Evolutionary conservation across 2,888 invertebrate species (phyloP).

Genomic region (Cynaeus angustus): DNA sequence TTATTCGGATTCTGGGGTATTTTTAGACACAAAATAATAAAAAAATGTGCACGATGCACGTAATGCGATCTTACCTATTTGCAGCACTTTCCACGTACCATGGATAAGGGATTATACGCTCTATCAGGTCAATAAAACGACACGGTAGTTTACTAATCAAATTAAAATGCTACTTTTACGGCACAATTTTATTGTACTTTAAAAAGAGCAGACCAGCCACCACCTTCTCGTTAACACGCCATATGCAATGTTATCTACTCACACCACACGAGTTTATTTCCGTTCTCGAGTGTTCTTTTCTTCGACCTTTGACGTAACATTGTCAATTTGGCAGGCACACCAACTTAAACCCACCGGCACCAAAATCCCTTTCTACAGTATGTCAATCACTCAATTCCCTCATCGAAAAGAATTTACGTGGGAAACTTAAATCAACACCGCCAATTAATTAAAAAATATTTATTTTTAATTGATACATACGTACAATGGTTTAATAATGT

Average conservation of each 20-base stretch:
- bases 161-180: conserved; percentile 25
- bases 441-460: too few relatives aligned
- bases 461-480: too few relatives aligned
- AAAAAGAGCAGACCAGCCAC: conserved; percentile 19
- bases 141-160: conserved; percentile 14
- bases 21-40: conserved; percentile 36
- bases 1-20: conserved; percentile 15
- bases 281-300: background rate
- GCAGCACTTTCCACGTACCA: conserved; percentile 32
- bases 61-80: conserved; percentile 44
- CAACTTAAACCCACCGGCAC: too few relatives aligned
- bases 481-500: too few relatives aligned
- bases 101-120: conserved; percentile 18
- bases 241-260: conserved; percentile 30
- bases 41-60: conserved; percentile 30
- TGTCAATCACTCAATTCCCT: too few relatives aligned
- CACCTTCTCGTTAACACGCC: conserved; percentile 23
- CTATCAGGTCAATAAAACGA: conserved; percentile 23
- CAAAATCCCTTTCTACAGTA: too few relatives aligned
- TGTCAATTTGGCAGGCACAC: too few relatives aligned
- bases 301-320: too few relatives aligned
- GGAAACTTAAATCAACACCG: too few relatives aligned
- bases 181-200: conserved; percentile 5
- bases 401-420: too few relatives aligned
- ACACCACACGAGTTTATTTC: background rate